A percentile compares a stretch with the other conserved stretches of the same genome.
These are phyloP conservation scores for Bambusicola thoracicus DNA, from an alignment of 2,113 vertebrate genomes.

Conservation along the genomic window DNA sequence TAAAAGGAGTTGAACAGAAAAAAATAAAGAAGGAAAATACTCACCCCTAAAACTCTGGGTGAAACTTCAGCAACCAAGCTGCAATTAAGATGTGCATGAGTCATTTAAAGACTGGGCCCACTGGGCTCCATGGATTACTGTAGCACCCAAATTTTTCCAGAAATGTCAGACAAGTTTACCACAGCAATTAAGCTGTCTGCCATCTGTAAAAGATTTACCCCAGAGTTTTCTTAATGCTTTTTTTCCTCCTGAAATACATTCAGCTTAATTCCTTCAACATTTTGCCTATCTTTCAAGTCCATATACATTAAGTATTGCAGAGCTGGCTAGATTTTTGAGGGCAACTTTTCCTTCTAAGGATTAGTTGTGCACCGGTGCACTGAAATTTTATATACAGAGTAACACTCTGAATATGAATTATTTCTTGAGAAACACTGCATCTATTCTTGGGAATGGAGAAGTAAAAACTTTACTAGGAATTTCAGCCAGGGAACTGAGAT, in stretches of 20 bases:
- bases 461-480: slow-evolving; percentile 39
- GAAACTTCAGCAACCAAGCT: background rate
- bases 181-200: slow-evolving; percentile 78
- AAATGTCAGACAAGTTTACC: slow-evolving; percentile 71
- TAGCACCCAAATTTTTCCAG: slow-evolving; percentile 69
- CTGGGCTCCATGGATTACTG: slow-evolving; percentile 36
- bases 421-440: slow-evolving; percentile 33
- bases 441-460: slow-evolving; percentile 40
- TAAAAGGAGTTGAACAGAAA: background rate
- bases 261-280: slow-evolving; percentile 53
- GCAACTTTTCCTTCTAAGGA: slow-evolving; percentile 42
- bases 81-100: background rate
- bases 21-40: background rate
- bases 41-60: background rate
- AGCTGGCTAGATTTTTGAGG: slow-evolving; percentile 48
- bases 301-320: background rate
- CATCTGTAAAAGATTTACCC: slow-evolving; percentile 72
- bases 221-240: slow-evolving; percentile 42
- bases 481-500: slow-evolving; percentile 45
- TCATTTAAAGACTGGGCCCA: background rate
- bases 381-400: slow-evolving; percentile 51
- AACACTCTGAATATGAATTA: slow-evolving; percentile 29
- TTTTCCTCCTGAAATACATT: background rate
- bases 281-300: slow-evolving; percentile 39
- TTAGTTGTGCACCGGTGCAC: background rate